phyloP scores from a whole-genome alignment of 2,888 invertebrate genomes.

The Ormyrus labotus region DNA sequence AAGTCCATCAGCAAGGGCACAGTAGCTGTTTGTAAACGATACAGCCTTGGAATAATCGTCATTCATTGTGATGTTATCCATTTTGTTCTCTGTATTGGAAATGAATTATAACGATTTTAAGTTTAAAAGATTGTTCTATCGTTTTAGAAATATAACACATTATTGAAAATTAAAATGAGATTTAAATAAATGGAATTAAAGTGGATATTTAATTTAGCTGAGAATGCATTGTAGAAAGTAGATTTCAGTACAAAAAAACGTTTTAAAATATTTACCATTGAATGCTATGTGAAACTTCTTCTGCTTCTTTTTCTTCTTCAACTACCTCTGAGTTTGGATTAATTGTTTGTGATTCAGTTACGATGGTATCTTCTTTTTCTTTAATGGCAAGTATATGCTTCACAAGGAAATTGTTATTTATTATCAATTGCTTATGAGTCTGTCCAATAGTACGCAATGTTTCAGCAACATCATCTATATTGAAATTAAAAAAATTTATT shows the following conservation, averaged over 20 bases:
- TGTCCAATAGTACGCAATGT: conserved; percentile 74
- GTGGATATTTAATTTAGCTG: too few relatives aligned
- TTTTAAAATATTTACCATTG: too few relatives aligned
- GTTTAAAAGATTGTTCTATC: too few relatives aligned
- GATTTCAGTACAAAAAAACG: too few relatives aligned
- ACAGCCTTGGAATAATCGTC: conserved; percentile 65
- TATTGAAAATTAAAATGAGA: too few relatives aligned
- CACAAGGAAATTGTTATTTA: conserved; percentile 77
- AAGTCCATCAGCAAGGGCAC: conserved; percentile 76
- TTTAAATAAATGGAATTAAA: too few relatives aligned
- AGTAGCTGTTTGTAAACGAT: conserved; percentile 77
- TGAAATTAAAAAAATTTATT: background rate
- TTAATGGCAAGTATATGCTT: conserved; percentile 74
- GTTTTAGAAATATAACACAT: too few relatives aligned
- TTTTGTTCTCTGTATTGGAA: background rate
- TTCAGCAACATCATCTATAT: conserved; percentile 75
- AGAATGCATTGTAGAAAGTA: too few relatives aligned
- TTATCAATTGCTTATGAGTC: conserved; percentile 75
- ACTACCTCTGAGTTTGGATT: background rate
- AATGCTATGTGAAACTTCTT: background rate
- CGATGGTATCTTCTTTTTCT: conserved; percentile 64
- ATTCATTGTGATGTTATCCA: conserved; percentile 39
- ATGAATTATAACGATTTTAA: background rate
- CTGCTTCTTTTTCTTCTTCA: background rate
- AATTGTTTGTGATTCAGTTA: background rate